Base-by-base conservation (phyloP, 2,888 invertebrate species). In the Eulithis testata region DNA sequence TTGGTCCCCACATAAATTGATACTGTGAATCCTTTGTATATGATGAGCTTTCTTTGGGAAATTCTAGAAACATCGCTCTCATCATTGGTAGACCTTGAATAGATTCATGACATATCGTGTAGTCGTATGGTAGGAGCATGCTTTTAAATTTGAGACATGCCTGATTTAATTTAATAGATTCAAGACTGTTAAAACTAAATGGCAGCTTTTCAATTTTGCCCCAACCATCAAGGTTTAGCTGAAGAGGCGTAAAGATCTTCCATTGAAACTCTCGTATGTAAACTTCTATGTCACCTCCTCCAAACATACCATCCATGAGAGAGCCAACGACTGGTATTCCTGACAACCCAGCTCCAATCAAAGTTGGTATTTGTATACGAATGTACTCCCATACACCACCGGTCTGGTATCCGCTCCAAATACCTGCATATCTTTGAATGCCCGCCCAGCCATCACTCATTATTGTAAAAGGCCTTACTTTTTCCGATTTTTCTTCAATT, bases 391-490 rank as follows among this genome's bases (percentile, higher is more conserved):
- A 93, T 49, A 87, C 72, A 6, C 92, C 92, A 11, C 92, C 92
- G 14, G 71, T 75, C 78, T 92, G 92, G 66, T 93, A 91, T 12
- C 92, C 92, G 67, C 83, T 91, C 92, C 92, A 93, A 70, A 92
- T 84, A 0, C 87, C 90, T 2, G 92, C 80, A 70, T 88, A 82
- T 71, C 92, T 84, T 68, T 93, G 92, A 8, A 90, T 90, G 0
- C 91, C 92, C 36, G 91, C 92, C 92, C 92, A 93, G 4, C 92
- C 92, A 60, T 92, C 90, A 0, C 92, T 91, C 83, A 87, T 91
- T 70, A 93, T 85, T 9, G 90, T 88, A 77, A 91, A 78, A 11
- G 86, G 85, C 66, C 92, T 78, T 36, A 79, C 66, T 45, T 71
- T 67, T 49, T 79, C 78, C 3, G 88, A 79, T 50, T 77, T 77